These are phyloP conservation scores for Caradrina clavipalpis DNA, from an alignment of 2,888 invertebrate genomes.

Conservation along the genomic window DNA sequence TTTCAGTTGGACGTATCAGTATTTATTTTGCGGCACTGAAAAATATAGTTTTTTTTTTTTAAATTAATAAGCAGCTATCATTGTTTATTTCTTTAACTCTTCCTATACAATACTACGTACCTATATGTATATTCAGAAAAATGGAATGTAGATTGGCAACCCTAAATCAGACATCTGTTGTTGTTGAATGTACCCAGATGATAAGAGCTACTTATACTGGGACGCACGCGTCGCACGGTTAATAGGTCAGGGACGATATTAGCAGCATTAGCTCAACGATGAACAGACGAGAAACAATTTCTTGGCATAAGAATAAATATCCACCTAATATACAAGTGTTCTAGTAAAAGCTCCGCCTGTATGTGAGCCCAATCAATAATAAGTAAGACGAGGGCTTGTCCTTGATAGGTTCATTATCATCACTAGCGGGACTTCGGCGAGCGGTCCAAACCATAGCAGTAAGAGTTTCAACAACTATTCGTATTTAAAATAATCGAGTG, in stretches of 20 bases:
- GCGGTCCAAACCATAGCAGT: conserved; percentile 40
- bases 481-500: neutral
- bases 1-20: too few relatives aligned
- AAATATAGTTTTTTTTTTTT: too few relatives aligned
- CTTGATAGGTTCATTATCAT: conserved; percentile 66
- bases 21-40: too few relatives aligned
- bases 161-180: neutral
- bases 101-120: too few relatives aligned
- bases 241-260: conserved; percentile 38
- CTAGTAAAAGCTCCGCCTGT: conserved; percentile 47
- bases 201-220: conserved; percentile 2
- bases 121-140: too few relatives aligned
- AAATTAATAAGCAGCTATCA: too few relatives aligned
- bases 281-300: neutral
- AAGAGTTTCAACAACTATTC: neutral
- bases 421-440: conserved; percentile 59
- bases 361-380: conserved; percentile 45
- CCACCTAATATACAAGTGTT: neutral
- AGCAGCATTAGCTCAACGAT: conserved; percentile 3
- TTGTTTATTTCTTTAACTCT: too few relatives aligned
- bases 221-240: neutral
- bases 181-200: neutral
- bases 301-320: neutral
- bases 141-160: too few relatives aligned
- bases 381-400: conserved; percentile 53